These are phyloP conservation scores for Hystrix cristata DNA, from an alignment of 2,113 vertebrate genomes.

Conservation along the genomic window DNA sequence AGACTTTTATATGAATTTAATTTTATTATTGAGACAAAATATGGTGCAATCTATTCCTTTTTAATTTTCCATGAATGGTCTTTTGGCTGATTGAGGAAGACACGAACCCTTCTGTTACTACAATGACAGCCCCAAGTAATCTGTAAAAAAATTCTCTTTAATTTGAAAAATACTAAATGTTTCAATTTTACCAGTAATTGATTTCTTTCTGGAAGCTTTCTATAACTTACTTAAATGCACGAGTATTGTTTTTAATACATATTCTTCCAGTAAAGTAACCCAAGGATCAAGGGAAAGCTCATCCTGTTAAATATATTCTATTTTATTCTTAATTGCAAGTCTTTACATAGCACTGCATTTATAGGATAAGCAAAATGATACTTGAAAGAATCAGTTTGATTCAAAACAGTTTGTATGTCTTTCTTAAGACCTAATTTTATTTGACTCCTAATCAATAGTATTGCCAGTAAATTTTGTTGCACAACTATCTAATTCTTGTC, in stretches of 20 bases:
- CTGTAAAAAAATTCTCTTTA: background rate
- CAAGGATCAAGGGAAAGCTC: background rate
- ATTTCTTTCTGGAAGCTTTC: constrained; percentile 18
- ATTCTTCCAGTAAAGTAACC: background rate
- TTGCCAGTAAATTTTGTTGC: background rate
- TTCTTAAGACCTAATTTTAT: background rate
- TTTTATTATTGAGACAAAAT: background rate
- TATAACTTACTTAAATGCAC: background rate
- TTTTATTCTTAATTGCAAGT: background rate
- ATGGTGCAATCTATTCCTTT: background rate
- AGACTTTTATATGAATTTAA: background rate
- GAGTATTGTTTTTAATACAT: background rate
- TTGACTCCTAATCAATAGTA: background rate
- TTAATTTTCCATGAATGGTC: background rate
- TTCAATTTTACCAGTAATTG: background rate
- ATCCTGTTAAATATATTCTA: background rate
- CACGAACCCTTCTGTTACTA: background rate
- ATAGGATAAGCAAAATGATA: background rate
- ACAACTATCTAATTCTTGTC: background rate
- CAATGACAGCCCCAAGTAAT: background rate
- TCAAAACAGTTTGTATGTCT: background rate
- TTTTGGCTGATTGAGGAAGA: background rate
- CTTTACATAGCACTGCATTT: background rate
- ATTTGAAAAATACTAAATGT: background rate
- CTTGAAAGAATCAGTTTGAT: background rate